Percentiles rank a stretch among this genome's conserved stretches.
Evolutionary conservation across 2,797 vertebrate genomes (phyloP).

Genomic region (Lemur catta): DNA sequence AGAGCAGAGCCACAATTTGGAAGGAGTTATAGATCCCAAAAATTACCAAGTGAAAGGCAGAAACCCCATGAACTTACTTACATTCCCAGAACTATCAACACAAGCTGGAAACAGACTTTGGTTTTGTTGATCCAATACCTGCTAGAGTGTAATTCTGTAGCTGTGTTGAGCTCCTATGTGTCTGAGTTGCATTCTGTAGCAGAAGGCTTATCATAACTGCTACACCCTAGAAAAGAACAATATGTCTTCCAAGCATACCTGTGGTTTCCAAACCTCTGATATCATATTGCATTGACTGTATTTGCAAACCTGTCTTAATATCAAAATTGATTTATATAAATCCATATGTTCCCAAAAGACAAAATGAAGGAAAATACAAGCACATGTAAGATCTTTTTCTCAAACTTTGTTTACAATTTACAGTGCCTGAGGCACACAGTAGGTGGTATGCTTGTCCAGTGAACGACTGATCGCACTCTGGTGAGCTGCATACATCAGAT

Average conservation of each 20-base stretch:
- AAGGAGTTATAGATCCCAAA: background rate
- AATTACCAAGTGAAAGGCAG: background rate
- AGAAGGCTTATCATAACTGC: background rate
- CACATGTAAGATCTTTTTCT: background rate
- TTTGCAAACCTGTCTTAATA: background rate
- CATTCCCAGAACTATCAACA: background rate
- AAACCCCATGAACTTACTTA: background rate
- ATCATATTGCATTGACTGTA: background rate
- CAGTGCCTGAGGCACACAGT: background rate
- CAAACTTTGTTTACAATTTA: background rate
- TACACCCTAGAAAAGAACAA: background rate
- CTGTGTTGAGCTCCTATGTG: too few species aligned
- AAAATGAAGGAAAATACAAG: background rate
- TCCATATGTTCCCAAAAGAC: background rate
- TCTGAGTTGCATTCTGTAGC: background rate
- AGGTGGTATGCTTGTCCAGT: background rate
- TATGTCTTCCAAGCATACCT: background rate
- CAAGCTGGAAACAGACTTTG: background rate
- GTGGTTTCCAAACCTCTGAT: background rate
- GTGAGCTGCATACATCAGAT: background rate
- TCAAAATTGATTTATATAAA: background rate
- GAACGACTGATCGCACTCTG: background rate
- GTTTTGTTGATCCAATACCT: background rate
- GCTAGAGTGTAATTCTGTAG: background rate
- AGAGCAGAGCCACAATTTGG: background rate